A percentile compares a stretch with the other conserved stretches of the same genome.
phyloP scores from a whole-genome alignment of 1,140 invertebrate genomes.

The Nephotettix cincticeps region DNA sequence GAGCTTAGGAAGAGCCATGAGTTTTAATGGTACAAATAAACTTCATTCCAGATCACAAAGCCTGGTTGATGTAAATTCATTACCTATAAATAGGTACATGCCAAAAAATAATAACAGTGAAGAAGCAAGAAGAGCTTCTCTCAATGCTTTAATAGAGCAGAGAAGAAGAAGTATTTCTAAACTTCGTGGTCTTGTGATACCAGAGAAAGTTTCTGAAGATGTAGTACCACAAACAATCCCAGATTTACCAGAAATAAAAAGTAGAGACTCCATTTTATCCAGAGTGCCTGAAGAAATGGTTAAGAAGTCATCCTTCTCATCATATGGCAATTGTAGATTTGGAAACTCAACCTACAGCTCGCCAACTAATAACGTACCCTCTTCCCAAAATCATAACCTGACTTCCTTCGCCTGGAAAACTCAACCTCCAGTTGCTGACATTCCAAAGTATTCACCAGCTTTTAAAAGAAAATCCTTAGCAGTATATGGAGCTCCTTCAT shows the following conservation, averaged over 20 bases:
- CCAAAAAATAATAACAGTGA: conserved; percentile 28
- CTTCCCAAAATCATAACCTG: conserved; percentile 31
- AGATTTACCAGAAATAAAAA: conserved; percentile 80
- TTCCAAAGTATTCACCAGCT: conserved; percentile 81
- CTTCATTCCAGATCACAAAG: conserved; percentile 42
- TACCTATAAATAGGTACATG: conserved; percentile 23
- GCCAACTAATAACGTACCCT: conserved; percentile 30
- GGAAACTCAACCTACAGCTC: conserved; percentile 29
- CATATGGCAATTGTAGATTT: neutral
- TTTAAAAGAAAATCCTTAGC: conserved; percentile 75
- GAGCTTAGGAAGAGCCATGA: conserved; percentile 30
- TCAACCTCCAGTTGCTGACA: conserved; percentile 50
- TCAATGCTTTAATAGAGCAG: conserved; percentile 72
- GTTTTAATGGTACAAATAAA: conserved; percentile 35
- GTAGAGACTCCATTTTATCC: conserved; percentile 48
- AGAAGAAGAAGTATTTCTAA: conserved; percentile 78
- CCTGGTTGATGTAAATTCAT: conserved; percentile 41
- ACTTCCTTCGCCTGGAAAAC: conserved; percentile 53
- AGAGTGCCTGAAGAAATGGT: conserved; percentile 30
- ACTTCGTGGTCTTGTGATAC: conserved; percentile 80
- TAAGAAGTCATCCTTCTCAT: neutral
- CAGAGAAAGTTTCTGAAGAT: conserved; percentile 61
- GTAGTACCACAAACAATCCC: conserved; percentile 55
- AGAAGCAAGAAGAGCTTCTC: conserved; percentile 52
- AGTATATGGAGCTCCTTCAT: conserved; percentile 56